Evolutionary conservation across 2,797 vertebrate genomes (phyloP).

Genomic region (Loriculus beryllinus): DNA sequence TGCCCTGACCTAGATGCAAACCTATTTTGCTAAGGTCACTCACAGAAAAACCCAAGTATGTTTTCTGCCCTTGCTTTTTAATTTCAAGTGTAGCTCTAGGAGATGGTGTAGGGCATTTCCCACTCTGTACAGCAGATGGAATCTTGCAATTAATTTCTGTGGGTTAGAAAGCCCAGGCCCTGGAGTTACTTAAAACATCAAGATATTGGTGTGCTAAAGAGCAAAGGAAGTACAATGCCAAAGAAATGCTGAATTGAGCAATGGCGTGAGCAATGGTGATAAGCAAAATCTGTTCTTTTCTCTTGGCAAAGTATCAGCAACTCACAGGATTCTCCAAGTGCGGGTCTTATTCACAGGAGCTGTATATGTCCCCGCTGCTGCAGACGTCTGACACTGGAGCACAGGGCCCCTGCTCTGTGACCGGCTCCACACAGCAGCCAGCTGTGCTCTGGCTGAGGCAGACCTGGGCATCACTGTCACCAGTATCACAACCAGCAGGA

Average conservation of each 20-base stretch:
- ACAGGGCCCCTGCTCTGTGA: background rate
- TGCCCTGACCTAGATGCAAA: constrained; percentile 7
- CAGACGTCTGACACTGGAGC: rapidly evolving
- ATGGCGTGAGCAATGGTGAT: background rate
- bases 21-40: background rate
- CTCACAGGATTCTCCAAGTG: background rate
- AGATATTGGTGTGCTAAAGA: background rate
- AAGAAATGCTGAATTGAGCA: background rate
- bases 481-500: background rate
- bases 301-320: background rate
- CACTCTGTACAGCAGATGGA: background rate
- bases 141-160: background rate
- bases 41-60: background rate
- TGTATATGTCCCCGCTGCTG: background rate
- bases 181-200: background rate
- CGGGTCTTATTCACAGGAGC: background rate
- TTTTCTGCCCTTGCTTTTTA: background rate
- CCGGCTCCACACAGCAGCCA: background rate
- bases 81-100: background rate
- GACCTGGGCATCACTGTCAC: background rate
- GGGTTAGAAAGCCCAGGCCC: background rate
- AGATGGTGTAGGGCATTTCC: background rate
- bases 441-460: background rate
- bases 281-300: background rate
- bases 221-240: constrained; percentile 11